These are phyloP conservation scores for Ibidorhyncha struthersii DNA, from an alignment of 2,113 vertebrate genomes.

Conservation along the genomic window DNA sequence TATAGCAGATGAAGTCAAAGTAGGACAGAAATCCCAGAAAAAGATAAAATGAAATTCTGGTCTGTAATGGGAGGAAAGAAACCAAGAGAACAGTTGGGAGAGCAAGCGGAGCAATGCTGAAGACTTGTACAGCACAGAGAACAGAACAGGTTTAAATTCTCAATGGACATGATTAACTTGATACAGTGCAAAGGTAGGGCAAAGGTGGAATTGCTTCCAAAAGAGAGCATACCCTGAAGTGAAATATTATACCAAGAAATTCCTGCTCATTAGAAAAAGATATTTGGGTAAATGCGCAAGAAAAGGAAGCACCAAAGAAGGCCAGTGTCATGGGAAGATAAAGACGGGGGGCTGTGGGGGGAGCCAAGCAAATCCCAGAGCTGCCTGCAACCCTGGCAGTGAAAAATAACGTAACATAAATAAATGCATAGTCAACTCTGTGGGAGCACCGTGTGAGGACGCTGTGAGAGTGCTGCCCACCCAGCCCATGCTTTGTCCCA, in stretches of 20 bases:
- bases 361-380: neutral
- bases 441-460: neutral
- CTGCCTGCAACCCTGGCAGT: neutral
- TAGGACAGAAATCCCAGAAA: conserved; percentile 37
- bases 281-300: neutral
- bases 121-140: conserved; percentile 36
- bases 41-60: conserved; percentile 8
- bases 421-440: neutral
- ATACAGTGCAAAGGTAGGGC: conserved; percentile 36
- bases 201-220: conserved; percentile 56
- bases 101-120: conserved; percentile 30
- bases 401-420: neutral
- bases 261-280: neutral
- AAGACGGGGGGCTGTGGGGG: neutral
- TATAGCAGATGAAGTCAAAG: conserved; percentile 29
- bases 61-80: neutral
- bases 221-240: conserved; percentile 1
- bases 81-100: neutral
- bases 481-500: neutral
- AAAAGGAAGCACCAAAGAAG: neutral
- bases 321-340: neutral
- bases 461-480: neutral
- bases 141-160: conserved; percentile 46
- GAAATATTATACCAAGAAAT: conserved; percentile 13
- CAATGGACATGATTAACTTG: conserved; percentile 44